These are phyloP conservation scores for Lepus townsendii DNA, from an alignment of 2,797 vertebrate genomes.

Conservation along the genomic window DNA sequence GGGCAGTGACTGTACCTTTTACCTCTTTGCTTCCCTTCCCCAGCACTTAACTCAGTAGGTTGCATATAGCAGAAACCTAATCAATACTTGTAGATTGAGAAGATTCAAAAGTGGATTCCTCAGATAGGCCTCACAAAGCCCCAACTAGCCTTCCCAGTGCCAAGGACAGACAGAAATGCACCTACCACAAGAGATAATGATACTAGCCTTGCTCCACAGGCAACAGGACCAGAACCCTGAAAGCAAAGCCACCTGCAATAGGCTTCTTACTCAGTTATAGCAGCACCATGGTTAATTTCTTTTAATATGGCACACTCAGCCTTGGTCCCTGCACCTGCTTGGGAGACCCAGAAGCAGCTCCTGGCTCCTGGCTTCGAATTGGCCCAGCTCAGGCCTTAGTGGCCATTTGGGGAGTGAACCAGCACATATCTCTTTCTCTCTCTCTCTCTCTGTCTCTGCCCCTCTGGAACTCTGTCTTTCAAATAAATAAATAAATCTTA, in stretches of 20 bases:
- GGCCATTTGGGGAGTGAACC: too few relatives aligned
- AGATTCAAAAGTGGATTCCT: slow-evolving; percentile 37
- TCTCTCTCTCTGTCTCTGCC: too few relatives aligned
- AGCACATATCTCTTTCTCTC: too few relatives aligned
- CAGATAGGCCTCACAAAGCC: slow-evolving; percentile 16
- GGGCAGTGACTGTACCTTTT: slow-evolving; percentile 71
- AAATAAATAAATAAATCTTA: too few relatives aligned
- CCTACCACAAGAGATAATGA: neutral
- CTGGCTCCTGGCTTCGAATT: too few relatives aligned
- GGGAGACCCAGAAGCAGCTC: too few relatives aligned
- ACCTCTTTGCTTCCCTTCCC: slow-evolving; percentile 71
- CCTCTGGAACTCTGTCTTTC: too few relatives aligned
- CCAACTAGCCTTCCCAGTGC: neutral
- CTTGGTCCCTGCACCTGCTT: neutral
- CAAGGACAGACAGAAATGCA: neutral
- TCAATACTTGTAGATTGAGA: slow-evolving; percentile 78
- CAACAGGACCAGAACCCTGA: neutral
- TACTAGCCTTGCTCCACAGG: neutral
- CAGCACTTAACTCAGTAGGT: slow-evolving; percentile 70
- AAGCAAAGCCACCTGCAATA: neutral
- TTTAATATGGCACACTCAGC: neutral
- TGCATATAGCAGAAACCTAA: slow-evolving; percentile 59
- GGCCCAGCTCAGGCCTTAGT: too few relatives aligned
- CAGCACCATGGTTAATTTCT: neutral
- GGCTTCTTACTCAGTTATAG: slow-evolving; percentile 25